Conservation (phyloP, 2,888 invertebrate genomes). For the Cantharis rustica region DNA sequence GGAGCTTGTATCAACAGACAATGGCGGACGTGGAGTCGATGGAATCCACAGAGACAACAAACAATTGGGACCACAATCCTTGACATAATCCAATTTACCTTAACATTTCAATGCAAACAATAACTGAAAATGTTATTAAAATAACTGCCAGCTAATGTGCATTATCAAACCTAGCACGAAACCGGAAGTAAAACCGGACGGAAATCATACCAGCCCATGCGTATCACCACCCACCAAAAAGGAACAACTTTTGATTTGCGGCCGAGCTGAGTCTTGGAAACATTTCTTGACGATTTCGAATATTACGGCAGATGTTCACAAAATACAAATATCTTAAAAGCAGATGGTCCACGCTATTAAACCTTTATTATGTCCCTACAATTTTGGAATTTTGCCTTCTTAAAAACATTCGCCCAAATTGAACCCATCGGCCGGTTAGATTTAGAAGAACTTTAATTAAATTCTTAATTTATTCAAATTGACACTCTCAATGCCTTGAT, state of each 20-base stretch:
- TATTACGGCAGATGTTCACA: slow-evolving; percentile 24
- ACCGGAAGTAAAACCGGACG: slow-evolving; percentile 34
- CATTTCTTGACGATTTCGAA: too few species aligned
- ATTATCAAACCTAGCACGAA: not conserved
- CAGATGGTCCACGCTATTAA: slow-evolving; percentile 30
- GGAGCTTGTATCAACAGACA: not conserved
- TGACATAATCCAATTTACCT: not conserved
- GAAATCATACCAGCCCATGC: slow-evolving; percentile 37
- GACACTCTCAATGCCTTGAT: not conserved
- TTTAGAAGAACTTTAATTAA: not conserved
- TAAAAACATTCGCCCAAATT: not conserved
- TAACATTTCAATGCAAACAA: not conserved
- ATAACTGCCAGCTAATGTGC: not conserved
- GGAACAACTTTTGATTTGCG: not conserved
- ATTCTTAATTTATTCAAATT: not conserved
- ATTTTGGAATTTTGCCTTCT: not conserved
- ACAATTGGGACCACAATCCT: not conserved
- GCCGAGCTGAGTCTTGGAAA: not conserved
- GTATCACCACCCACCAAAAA: slow-evolving; percentile 37
- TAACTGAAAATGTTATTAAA: not conserved
- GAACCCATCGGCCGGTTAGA: not conserved
- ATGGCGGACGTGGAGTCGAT: not conserved
- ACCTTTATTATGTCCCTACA: slow-evolving; percentile 19
- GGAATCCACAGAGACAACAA: not conserved
- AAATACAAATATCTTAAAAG: slow-evolving; percentile 19